Evolutionary conservation across 2,888 invertebrate species (phyloP).

Genomic region (Synanthedon vespiformis): DNA sequence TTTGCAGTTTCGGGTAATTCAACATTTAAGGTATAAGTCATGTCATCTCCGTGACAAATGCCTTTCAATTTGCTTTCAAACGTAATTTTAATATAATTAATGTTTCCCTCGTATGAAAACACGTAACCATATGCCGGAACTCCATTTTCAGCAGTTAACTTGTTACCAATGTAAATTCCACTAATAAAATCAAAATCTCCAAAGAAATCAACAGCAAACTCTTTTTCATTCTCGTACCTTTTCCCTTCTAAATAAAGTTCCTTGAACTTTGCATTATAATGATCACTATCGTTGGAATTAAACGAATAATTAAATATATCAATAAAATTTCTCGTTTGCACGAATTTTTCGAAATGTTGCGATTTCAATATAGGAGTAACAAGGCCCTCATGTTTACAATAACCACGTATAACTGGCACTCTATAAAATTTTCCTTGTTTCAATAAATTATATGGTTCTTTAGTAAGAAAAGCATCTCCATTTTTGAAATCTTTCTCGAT

Average conservation of each 20-base stretch:
- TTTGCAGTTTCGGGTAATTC: neutral
- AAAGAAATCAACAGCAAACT: conserved; percentile 55
- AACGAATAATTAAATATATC: conserved; percentile 15
- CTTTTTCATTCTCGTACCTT: conserved; percentile 26
- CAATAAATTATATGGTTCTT: conserved; percentile 30
- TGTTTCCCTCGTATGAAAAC: conserved; percentile 68
- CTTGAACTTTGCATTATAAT: conserved; percentile 25
- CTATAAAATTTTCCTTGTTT: conserved; percentile 34
- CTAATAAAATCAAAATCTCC: conserved; percentile 60
- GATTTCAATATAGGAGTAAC: conserved; percentile 15
- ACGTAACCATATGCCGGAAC: conserved; percentile 69
- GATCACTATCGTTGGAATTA: conserved; percentile 30
- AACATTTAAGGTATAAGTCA: conserved; percentile 67
- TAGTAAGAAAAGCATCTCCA: conserved; percentile 23
- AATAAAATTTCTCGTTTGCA: too few relatives aligned
- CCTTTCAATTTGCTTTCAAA: conserved; percentile 47
- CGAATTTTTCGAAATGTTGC: too few relatives aligned
- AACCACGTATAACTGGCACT: conserved; percentile 54
- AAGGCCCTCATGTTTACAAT: conserved; percentile 57
- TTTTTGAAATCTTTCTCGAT: conserved; percentile 34
- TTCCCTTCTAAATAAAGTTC: conserved; percentile 47
- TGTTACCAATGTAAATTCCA: conserved; percentile 39
- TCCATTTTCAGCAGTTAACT: conserved; percentile 35
- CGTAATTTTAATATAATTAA: conserved; percentile 62
- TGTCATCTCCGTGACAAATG: conserved; percentile 72